These are phyloP conservation scores for Peromyscus leucopus DNA, from an alignment of 2,113 vertebrate species.

Conservation along the genomic window DNA sequence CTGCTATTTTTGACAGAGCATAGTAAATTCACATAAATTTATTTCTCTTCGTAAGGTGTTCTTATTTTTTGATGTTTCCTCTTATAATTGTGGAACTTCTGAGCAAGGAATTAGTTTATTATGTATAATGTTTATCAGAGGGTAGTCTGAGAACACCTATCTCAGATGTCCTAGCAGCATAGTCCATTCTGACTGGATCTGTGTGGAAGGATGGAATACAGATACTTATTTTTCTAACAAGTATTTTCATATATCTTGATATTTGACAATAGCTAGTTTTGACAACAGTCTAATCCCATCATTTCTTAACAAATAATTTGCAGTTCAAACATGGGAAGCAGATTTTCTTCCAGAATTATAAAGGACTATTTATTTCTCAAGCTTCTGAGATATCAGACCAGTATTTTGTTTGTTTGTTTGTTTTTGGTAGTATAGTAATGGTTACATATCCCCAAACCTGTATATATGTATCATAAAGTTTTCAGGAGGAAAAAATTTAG, in stretches of 20 bases:
- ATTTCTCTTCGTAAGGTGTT: not conserved
- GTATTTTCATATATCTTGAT: not conserved
- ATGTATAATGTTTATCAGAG: not conserved
- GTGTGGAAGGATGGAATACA: not conserved
- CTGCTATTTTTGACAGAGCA: conserved; percentile 25
- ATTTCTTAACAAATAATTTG: not conserved
- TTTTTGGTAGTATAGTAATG: not conserved
- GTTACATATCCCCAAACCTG: not conserved
- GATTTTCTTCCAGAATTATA: not conserved
- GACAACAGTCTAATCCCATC: not conserved
- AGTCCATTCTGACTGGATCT: not conserved
- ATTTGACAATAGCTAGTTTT: not conserved
- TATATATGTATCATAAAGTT: not conserved
- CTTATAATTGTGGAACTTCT: conserved; percentile 7
- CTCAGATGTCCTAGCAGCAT: not conserved
- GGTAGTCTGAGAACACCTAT: not conserved
- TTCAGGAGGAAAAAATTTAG: not conserved
- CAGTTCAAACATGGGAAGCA: not conserved
- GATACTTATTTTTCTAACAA: not conserved
- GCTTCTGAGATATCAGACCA: not conserved
- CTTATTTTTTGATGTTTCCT: not conserved
- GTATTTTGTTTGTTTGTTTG: not conserved
- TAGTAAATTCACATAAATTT: conserved; percentile 28
- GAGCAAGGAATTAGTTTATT: conserved; percentile 42
- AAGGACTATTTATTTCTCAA: not conserved